phyloP scores from a whole-genome alignment of 2,113 vertebrate genomes.

The Pelobates fuscus region DNA sequence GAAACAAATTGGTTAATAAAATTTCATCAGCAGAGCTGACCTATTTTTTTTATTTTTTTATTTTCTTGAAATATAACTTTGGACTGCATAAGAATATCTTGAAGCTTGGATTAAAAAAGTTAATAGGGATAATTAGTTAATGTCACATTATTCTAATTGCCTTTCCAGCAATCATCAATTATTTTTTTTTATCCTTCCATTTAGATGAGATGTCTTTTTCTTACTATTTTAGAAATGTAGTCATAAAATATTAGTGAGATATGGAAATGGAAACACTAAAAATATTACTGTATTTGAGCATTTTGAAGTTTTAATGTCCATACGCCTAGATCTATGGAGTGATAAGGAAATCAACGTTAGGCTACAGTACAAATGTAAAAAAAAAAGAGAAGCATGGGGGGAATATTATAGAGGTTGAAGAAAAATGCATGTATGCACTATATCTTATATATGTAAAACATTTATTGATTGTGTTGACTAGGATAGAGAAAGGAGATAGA shows the following conservation, averaged over 20 bases:
- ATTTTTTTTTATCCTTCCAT: conserved; percentile 15
- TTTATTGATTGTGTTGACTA: no score
- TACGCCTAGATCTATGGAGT: neutral
- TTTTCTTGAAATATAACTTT: conserved; percentile 15
- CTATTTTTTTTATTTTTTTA: conserved; percentile 11
- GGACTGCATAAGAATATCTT: conserved; percentile 2
- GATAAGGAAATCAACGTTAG: neutral
- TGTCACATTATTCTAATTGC: conserved; percentile 43
- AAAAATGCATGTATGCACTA: no score
- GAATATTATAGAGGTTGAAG: no score
- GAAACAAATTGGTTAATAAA: neutral
- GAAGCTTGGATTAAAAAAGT: conserved; percentile 9
- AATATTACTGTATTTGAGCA: neutral
- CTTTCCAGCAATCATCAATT: conserved; percentile 39
- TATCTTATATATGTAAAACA: no score
- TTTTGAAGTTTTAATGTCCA: neutral
- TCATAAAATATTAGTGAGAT: conserved; percentile 19
- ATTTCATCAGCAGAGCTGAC: neutral
- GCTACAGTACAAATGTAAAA: neutral
- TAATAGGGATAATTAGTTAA: conserved; percentile 38
- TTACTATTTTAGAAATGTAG: conserved; percentile 16
- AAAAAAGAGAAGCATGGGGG: no score
- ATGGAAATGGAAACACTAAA: neutral
- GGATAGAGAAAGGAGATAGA: no score
- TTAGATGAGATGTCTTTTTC: conserved; percentile 25